Evolutionary conservation across 2,888 invertebrate species (phyloP).

Genomic region (Heliconius erato): DNA sequence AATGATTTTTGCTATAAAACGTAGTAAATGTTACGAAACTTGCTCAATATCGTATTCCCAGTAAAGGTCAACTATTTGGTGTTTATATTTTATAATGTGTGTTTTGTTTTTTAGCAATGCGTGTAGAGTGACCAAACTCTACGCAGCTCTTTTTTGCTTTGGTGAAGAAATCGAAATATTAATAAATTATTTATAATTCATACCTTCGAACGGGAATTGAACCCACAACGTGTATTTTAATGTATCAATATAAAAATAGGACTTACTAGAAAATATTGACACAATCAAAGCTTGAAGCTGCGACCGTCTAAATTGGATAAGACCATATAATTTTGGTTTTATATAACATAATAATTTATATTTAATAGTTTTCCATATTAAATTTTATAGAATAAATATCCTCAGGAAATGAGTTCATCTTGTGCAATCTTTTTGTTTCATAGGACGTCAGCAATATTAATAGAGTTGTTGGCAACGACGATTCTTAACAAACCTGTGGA

Average conservation of each 20-base stretch:
- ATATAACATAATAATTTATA: background rate
- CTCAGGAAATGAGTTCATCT: constrained; percentile 39
- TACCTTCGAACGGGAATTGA: no score
- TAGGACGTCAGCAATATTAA: constrained; percentile 36
- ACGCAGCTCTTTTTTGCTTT: no score
- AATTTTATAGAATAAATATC: constrained; percentile 33
- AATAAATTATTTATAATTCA: no score
- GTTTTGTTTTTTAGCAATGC: no score
- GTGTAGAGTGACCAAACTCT: no score
- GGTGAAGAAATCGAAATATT: no score
- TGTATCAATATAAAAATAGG: background rate
- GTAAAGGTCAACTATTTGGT: constrained; percentile 40
- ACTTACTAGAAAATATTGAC: background rate
- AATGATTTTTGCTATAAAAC: constrained; percentile 55
- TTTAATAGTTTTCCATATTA: constrained; percentile 2
- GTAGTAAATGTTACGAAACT: constrained; percentile 43
- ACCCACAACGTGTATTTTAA: no score
- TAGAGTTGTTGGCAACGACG: constrained; percentile 42
- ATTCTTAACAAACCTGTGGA: constrained; percentile 30
- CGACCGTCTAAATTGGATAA: background rate
- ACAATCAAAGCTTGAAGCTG: background rate
- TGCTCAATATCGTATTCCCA: constrained; percentile 33
- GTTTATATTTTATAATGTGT: constrained; percentile 11
- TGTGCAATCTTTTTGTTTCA: constrained; percentile 33
- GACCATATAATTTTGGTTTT: background rate